These are phyloP conservation scores for Dinothrombium tinctorium DNA, from an alignment of 1,140 invertebrate species.

Conservation along the genomic window DNA sequence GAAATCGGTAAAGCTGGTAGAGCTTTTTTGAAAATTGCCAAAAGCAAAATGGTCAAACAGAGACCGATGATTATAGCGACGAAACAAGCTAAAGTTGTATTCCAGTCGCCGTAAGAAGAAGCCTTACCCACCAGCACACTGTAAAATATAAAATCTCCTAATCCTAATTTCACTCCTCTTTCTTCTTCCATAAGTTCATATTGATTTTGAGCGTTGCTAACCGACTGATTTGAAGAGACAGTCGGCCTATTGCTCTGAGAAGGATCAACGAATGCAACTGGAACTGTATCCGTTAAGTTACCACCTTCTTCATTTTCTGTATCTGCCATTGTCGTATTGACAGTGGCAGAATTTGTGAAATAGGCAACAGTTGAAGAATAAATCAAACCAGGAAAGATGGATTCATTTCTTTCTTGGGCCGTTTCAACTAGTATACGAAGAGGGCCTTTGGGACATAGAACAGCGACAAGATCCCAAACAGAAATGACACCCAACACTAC, in stretches of 20 bases:
- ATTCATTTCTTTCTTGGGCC: conserved; percentile 93
- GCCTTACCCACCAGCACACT: conserved; percentile 95
- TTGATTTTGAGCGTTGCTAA: too few relatives aligned
- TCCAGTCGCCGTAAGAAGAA: conserved; percentile 96
- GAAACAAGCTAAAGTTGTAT: conserved; percentile 91
- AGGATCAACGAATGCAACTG: too few relatives aligned
- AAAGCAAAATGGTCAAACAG: conserved; percentile 69
- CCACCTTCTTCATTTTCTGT: too few relatives aligned
- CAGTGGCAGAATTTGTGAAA: not conserved
- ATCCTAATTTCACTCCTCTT: conserved; percentile 74
- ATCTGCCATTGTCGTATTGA: too few relatives aligned
- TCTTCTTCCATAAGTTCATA: conserved; percentile 16
- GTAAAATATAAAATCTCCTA: conserved; percentile 99
- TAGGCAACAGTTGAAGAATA: conserved; percentile 54
- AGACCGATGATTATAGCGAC: conserved; percentile 92
- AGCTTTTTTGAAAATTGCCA: conserved; percentile 90
- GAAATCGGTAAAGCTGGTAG: conserved; percentile 92
- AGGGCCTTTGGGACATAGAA: conserved; percentile 84
- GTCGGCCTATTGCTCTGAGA: too few relatives aligned
- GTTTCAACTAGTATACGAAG: conserved; percentile 91
- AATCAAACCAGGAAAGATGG: conserved; percentile 93
- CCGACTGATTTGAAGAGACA: too few relatives aligned
- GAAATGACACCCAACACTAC: conserved; percentile 85
- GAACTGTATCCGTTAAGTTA: too few relatives aligned
- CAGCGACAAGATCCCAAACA: conserved; percentile 95